Conservation (phyloP, 2,797 vertebrate genomes). For the Pseudotriccus pelzelni region DNA sequence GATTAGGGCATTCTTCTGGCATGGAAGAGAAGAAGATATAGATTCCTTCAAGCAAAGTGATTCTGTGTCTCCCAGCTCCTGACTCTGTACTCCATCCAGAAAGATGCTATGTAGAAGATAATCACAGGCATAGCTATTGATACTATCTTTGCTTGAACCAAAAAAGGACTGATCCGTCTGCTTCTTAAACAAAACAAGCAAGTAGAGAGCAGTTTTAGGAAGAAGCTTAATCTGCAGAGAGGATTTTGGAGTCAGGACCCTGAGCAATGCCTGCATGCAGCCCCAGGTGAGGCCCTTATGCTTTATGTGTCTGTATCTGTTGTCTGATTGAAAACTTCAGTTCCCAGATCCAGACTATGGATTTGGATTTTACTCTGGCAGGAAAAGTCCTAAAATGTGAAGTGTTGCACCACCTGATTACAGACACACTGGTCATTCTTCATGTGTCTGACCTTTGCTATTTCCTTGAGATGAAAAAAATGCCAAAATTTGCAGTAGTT, state of each 20-base stretch:
- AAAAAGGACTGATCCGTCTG: background rate
- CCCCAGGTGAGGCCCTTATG: background rate
- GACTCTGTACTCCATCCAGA: background rate
- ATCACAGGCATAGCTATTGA: background rate
- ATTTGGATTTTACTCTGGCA: background rate
- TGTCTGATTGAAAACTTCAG: background rate
- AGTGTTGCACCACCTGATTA: background rate
- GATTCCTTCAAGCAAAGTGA: background rate
- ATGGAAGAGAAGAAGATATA: background rate
- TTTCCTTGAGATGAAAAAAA: background rate
- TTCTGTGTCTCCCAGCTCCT: background rate
- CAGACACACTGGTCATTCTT: background rate
- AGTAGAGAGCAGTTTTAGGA: background rate
- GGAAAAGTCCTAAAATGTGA: background rate
- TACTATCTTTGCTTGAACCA: background rate
- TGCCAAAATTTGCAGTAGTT: background rate
- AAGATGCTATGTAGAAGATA: background rate
- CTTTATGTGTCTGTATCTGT: rapidly evolving
- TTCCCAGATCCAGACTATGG: background rate
- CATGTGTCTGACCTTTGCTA: background rate
- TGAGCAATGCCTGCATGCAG: background rate
- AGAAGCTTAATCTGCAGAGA: background rate
- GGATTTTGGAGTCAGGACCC: background rate
- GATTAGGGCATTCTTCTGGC: background rate
- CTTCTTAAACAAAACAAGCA: background rate